Evolutionary conservation across 2,797 vertebrate species (phyloP).

Genomic region (Fistularia tabacaria): DNA sequence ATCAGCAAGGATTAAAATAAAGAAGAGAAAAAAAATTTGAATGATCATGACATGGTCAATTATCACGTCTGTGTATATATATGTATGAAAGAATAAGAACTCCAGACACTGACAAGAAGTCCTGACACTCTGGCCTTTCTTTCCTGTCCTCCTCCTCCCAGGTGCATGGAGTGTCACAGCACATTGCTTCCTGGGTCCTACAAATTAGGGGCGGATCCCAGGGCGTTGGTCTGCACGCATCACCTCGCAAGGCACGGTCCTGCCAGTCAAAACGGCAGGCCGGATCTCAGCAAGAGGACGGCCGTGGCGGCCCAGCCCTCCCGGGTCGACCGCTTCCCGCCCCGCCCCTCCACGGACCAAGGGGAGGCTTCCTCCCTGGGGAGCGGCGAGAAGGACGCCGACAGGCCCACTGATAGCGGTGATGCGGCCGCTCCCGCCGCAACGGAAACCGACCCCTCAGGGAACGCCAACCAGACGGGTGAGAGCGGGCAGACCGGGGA

Average conservation of each 20-base stretch:
- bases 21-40: too few relatives aligned
- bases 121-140: neutral
- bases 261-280: conserved; percentile 69
- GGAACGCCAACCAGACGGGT: conserved; percentile 26
- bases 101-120: neutral
- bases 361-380: conserved; percentile 23
- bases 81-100: too few relatives aligned
- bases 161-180: conserved; percentile 90
- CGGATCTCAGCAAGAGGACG: conserved; percentile 64
- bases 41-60: too few relatives aligned
- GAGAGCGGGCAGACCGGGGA: conserved; percentile 18
- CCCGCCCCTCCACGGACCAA: conserved; percentile 29
- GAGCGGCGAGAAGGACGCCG: conserved; percentile 1
- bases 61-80: too few relatives aligned
- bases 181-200: conserved; percentile 92
- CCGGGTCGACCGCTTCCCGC: conserved; percentile 35
- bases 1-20: too few relatives aligned
- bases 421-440: conserved; percentile 3
- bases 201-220: conserved; percentile 74
- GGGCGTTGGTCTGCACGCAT: conserved; percentile 84
- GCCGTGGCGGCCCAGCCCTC: conserved; percentile 30
- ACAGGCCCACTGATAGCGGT: conserved; percentile 8
- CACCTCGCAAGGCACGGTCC: conserved; percentile 73
- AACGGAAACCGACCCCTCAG: conserved; percentile 23
- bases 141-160: conserved; percentile 50